These are phyloP conservation scores for Cydia amplana DNA, from an alignment of 1,140 invertebrate species.

Conservation along the genomic window DNA sequence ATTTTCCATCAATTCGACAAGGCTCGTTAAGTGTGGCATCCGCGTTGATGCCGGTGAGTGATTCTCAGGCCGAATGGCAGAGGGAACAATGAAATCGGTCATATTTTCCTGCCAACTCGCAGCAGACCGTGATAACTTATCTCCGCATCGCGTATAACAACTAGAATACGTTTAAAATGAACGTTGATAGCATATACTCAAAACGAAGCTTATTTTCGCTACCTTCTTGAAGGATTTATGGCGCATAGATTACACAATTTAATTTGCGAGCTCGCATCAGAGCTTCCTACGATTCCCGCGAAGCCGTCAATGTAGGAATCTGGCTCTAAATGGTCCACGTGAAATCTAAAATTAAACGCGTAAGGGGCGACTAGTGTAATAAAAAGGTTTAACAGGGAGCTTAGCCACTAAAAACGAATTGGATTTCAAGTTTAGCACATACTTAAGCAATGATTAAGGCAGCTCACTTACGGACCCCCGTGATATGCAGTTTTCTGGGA, in stretches of 20 bases:
- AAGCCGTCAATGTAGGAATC: conserved; percentile 21
- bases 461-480: conserved; percentile 27
- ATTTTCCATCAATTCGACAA: conserved; percentile 75
- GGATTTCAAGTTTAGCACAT: conserved; percentile 59
- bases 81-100: conserved; percentile 75
- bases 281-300: conserved; percentile 5
- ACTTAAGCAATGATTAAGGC: conserved; percentile 52
- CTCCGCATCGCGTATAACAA: conserved; percentile 71
- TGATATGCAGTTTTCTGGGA: conserved; percentile 39
- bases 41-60: conserved; percentile 71
- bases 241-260: conserved; percentile 39
- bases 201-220: conserved; percentile 64
- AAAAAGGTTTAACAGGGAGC: conserved; percentile 57
- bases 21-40: conserved; percentile 74
- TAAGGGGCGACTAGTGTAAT: conserved; percentile 43
- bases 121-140: conserved; percentile 72
- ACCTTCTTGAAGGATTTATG: conserved; percentile 57
- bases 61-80: conserved; percentile 67
- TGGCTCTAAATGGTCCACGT: conserved; percentile 29
- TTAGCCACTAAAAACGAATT: conserved; percentile 65
- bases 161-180: conserved; percentile 61
- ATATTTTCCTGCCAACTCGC: conserved; percentile 72
- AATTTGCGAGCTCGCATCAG: conserved; percentile 35
- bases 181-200: conserved; percentile 61
- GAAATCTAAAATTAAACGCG: conserved; percentile 47